Conservation (phyloP, 2,113 vertebrate species). For the Myodes glareolus region DNA sequence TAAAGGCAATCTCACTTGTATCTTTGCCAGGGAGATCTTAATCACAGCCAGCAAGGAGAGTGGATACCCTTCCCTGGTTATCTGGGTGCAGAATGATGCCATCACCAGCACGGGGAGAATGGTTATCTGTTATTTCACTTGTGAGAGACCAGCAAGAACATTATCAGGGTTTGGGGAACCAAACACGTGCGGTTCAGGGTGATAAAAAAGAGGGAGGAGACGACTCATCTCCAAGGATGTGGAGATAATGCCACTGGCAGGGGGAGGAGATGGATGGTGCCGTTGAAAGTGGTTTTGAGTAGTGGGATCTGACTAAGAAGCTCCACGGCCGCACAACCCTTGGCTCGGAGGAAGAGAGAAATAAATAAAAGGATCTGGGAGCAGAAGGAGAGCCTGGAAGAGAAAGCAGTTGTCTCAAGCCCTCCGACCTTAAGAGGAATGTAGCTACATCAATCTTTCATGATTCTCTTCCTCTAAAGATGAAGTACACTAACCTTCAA, state of each 20-base stretch:
- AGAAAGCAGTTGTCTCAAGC: constrained; percentile 71
- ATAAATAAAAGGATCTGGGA: constrained; percentile 62
- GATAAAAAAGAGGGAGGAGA: constrained; percentile 84
- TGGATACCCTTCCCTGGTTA: constrained; percentile 76
- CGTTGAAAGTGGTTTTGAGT: constrained; percentile 82
- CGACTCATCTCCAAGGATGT: constrained; percentile 84
- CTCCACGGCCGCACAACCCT: constrained; percentile 71
- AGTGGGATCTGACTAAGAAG: constrained; percentile 80
- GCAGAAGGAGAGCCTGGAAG: constrained; percentile 60
- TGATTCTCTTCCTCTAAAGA: constrained; percentile 63
- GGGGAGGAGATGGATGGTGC: constrained; percentile 79
- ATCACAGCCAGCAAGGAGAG: constrained; percentile 70
- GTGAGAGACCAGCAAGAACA: constrained; percentile 80
- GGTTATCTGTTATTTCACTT: constrained; percentile 86
- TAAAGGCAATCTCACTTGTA: constrained; percentile 85
- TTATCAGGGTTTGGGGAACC: constrained; percentile 85
- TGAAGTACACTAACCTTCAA: constrained; percentile 73
- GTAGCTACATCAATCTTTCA: constrained; percentile 79
- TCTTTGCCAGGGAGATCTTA: constrained; percentile 84
- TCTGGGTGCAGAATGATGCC: constrained; percentile 80
- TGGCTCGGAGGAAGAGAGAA: constrained; percentile 73
- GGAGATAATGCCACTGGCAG: constrained; percentile 83
- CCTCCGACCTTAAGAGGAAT: constrained; percentile 79
- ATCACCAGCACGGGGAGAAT: constrained; percentile 74
- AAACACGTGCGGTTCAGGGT: constrained; percentile 77